Evolutionary conservation across 2,797 vertebrate species (phyloP), one percentile per base, ranked within the genome.

Genomic region (Macropodus opercularis): DNA sequence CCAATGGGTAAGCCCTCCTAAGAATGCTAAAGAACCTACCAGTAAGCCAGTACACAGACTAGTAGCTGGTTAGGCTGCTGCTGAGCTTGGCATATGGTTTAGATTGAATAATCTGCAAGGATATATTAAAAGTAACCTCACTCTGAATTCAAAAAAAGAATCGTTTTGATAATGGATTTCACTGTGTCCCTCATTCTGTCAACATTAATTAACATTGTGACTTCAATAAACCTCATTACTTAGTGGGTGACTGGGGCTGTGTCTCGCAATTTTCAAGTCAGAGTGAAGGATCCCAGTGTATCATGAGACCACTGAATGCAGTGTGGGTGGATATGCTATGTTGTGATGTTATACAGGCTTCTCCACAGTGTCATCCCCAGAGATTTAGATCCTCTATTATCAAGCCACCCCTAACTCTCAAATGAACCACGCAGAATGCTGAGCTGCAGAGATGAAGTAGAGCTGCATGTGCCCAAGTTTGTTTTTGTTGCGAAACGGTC

Each of bases 1-100:
- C 87, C 81, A 87, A 85, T 84, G 71, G 65, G 64, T 72, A 63
- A 66, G 77, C 64, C 75, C 80, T 69, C 71, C 77, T 83, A 65
- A 81, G 58, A 84, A 81, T 73, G 75, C 69, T 72, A 29, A 53
- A 43, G 72, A 72, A 63, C 72, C 41, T 46, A 70, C 80, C 77
- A 80, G 70, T 79, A 75, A 68, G 56, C 66, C 17, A 13, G 29
- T n/a, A 6, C 40, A 66, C 52, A 65, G 47, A 56, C 66, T 57
- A 46, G 68, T 79, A 26, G 62, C 55, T 75, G 69, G 44, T 79
- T 72, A 46, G 47, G 47, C 58, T 70, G 66, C 46, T 54, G 61
- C 69, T 68, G 67, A 72, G 57, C 38, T 73, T 59, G 54, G 60
- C 70, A 79, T 49, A 76, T 70, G 69, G 59, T 48, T 77, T 10